Conservation (phyloP, 2,888 invertebrate genomes). For the Drosophila siamana region DNA sequence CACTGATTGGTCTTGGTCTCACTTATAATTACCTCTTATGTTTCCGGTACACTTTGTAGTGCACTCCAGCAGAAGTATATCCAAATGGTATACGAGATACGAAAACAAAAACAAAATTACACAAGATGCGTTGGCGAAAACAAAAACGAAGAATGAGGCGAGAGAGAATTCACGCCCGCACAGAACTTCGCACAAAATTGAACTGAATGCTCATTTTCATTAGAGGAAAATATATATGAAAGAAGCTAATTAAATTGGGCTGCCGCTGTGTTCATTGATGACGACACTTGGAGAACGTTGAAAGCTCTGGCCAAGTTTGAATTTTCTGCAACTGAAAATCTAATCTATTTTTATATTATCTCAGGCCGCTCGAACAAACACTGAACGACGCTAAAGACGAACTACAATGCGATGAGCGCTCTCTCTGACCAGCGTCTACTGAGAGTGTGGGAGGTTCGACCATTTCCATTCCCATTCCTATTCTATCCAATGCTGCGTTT, state of each 20-base stretch:
- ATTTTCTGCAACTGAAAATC: constrained; percentile 76
- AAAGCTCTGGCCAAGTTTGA: constrained; percentile 64
- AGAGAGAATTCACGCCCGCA: constrained; percentile 62
- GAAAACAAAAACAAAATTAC: constrained; percentile 22
- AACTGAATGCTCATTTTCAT: constrained; percentile 48
- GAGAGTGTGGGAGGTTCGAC: constrained; percentile 1
- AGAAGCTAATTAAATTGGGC: constrained; percentile 54
- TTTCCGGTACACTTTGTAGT: constrained; percentile 11
- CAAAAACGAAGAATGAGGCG: neutral
- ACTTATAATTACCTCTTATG: constrained; percentile 23
- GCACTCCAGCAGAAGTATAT: constrained; percentile 1
- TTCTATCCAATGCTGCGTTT: constrained; percentile 23
- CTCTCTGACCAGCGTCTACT: constrained; percentile 9
- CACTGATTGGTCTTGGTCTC: neutral
- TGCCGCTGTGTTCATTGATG: constrained; percentile 56
- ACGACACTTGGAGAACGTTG: constrained; percentile 62
- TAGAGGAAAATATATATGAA: constrained; percentile 28
- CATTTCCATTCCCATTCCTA: constrained; percentile 5
- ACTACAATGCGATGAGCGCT: constrained; percentile 29
- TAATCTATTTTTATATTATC: constrained; percentile 71
- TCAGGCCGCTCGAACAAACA: constrained; percentile 31
- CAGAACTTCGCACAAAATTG: constrained; percentile 66
- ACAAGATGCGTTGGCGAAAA: constrained; percentile 24
- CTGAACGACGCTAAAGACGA: constrained; percentile 45
- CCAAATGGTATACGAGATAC: constrained; percentile 24